Evolutionary conservation across 1,140 invertebrate species (phyloP).

Genomic region (Leptonema lineaticorne): DNA sequence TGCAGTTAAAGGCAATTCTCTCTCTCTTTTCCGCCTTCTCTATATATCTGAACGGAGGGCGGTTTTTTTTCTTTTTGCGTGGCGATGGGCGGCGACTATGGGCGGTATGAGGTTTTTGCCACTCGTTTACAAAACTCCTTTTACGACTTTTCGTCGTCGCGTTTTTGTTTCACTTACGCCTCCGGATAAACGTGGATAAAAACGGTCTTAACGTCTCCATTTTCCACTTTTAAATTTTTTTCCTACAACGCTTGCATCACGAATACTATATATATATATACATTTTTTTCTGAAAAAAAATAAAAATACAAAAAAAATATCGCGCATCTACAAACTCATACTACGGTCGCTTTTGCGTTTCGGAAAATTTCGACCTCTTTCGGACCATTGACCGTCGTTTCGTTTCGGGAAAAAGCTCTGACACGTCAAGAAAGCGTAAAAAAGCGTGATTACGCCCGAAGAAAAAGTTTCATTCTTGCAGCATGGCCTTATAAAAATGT

Average conservation of each 20-base stretch:
- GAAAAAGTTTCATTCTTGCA: not conserved
- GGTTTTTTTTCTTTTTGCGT: no score
- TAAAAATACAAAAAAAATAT: no score
- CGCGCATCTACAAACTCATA: no score
- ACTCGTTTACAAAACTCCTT: slow-evolving; percentile 22
- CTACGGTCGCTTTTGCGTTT: no score
- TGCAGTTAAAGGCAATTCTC: slow-evolving; percentile 38
- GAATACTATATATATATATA: no score
- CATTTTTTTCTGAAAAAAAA: no score
- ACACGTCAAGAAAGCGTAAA: no score
- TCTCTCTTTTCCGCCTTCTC: no score
- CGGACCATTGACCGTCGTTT: slow-evolving; percentile 1
- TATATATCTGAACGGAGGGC: no score
- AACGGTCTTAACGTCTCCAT: slow-evolving; percentile 23
- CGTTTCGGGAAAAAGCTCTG: not conserved
- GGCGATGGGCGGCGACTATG: slow-evolving; percentile 2
- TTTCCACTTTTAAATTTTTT: not conserved
- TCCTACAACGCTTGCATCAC: no score
- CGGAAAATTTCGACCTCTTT: not conserved
- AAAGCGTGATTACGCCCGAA: no score
- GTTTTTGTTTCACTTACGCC: slow-evolving; percentile 26
- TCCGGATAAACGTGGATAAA: slow-evolving; percentile 24
- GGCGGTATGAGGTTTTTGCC: not conserved
- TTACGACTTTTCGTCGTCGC: slow-evolving; percentile 24
- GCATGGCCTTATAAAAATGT: not conserved